Percentiles rank a stretch among this genome's conserved stretches.
Conservation (phyloP, 1,140 invertebrate species). For the Procambarus clarkii region DNA sequence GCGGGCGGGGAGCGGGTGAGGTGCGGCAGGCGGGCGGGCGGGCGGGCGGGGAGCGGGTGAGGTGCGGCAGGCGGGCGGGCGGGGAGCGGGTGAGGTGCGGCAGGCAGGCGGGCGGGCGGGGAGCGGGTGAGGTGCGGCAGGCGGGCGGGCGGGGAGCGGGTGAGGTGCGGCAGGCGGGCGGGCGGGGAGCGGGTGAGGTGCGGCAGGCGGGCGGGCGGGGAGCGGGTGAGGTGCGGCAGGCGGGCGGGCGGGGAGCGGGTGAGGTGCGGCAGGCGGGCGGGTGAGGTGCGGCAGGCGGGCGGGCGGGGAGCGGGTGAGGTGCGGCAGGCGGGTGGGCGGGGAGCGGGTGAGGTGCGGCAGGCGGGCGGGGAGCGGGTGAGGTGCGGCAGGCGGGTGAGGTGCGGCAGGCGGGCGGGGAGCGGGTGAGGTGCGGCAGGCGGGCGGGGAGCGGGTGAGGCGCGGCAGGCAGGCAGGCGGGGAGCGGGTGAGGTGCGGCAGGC, state of each 20-base stretch:
- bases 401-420: not conserved
- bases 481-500: conserved; percentile 3
- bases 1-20: not conserved
- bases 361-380: not conserved
- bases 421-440: conserved; percentile 4
- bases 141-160: not conserved
- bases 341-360: conserved; percentile 14
- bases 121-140: conserved; percentile 14
- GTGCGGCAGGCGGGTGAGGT: too few species aligned
- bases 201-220: not conserved
- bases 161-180: conserved; percentile 3
- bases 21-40: too few species aligned
- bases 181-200: conserved; percentile 4
- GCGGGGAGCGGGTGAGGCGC: not conserved
- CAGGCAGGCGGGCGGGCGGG: not conserved
- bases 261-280: conserved; percentile 14
- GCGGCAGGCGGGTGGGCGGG: not conserved
- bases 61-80: not conserved
- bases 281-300: too few species aligned
- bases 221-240: conserved; percentile 10
- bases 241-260: not conserved
- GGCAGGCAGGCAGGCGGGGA: conserved; percentile 4
- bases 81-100: conserved; percentile 10
- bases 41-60: not conserved
- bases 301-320: conserved; percentile 1